Evolutionary conservation across 2,888 invertebrate genomes (phyloP).

Genomic region (Dione vanillae): DNA sequence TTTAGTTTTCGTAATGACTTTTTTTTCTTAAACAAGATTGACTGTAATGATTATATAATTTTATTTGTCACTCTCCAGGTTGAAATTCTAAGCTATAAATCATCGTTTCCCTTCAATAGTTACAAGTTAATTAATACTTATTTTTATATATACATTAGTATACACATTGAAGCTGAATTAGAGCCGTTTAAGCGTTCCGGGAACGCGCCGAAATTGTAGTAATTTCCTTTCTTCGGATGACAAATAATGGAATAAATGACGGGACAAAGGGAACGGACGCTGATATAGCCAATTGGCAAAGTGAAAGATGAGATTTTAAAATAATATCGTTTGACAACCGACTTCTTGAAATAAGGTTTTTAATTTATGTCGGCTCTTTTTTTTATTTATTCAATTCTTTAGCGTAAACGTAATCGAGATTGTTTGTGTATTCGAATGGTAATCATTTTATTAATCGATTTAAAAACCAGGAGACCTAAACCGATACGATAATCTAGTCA

Average conservation of each 20-base stretch:
- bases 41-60: too few species aligned
- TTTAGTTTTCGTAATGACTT: too few species aligned
- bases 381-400: background rate
- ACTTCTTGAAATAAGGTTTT: constrained; percentile 4
- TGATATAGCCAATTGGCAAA: constrained; percentile 41
- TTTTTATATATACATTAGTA: background rate
- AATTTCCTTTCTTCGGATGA: constrained; percentile 40
- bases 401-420: too few species aligned
- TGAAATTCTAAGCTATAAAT: background rate
- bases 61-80: background rate
- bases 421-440: too few species aligned
- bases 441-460: too few species aligned
- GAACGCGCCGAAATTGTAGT: constrained; percentile 37
- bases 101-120: background rate
- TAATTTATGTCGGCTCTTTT: background rate
- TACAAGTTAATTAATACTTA: constrained; percentile 10
- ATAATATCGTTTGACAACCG: constrained; percentile 23
- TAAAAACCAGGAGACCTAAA: too few species aligned
- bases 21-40: too few species aligned
- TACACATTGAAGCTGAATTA: constrained; percentile 12
- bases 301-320: constrained; percentile 38
- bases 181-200: constrained; percentile 26
- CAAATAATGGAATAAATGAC: constrained; percentile 37
- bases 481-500: too few species aligned
- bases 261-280: constrained; percentile 42